Percentiles rank a stretch among this genome's conserved stretches.
Conservation (phyloP, 2,888 invertebrate genomes). For the Thymelicus acteon region DNA sequence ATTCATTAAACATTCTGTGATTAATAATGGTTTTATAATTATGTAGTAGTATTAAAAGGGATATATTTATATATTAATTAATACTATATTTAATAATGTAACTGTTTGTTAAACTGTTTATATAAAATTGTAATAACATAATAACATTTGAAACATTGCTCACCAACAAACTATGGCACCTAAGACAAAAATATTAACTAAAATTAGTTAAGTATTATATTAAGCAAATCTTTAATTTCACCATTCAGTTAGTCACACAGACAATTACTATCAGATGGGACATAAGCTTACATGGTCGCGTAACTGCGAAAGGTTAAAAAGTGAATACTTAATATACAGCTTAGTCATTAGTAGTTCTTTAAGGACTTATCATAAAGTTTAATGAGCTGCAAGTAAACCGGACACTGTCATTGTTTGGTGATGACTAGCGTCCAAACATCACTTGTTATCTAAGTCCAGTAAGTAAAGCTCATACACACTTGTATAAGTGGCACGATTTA, state of each 20-base stretch:
- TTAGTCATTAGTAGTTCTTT: conserved; percentile 22
- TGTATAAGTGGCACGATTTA: conserved; percentile 36
- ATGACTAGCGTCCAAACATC: conserved; percentile 1
- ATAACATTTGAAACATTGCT: conserved; percentile 34
- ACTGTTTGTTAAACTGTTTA: conserved; percentile 29
- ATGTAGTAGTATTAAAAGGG: conserved; percentile 29
- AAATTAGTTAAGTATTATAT: conserved; percentile 36
- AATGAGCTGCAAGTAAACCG: conserved; percentile 21
- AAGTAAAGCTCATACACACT: conserved; percentile 34
- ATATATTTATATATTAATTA: conserved; percentile 30
- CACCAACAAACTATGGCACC: conserved; percentile 36
- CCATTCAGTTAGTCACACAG: conserved; percentile 53
- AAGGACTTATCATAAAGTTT: conserved; percentile 24
- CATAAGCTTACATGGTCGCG: conserved; percentile 19
- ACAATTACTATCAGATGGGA: conserved; percentile 19
- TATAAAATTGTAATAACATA: conserved; percentile 40
- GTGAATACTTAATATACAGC: conserved; percentile 18
- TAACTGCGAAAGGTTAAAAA: conserved; percentile 14
- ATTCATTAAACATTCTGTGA: conserved; percentile 25
- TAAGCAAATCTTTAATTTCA: conserved; percentile 42
- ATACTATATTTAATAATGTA: conserved; percentile 38
- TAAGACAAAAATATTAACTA: conserved; percentile 27
- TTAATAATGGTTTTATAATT: conserved; percentile 30
- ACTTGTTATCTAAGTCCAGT: conserved; percentile 26
- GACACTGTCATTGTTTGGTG: conserved; percentile 24